These are phyloP conservation scores for Hycleus cichorii DNA, from an alignment of 1,140 invertebrate genomes.

Conservation along the genomic window DNA sequence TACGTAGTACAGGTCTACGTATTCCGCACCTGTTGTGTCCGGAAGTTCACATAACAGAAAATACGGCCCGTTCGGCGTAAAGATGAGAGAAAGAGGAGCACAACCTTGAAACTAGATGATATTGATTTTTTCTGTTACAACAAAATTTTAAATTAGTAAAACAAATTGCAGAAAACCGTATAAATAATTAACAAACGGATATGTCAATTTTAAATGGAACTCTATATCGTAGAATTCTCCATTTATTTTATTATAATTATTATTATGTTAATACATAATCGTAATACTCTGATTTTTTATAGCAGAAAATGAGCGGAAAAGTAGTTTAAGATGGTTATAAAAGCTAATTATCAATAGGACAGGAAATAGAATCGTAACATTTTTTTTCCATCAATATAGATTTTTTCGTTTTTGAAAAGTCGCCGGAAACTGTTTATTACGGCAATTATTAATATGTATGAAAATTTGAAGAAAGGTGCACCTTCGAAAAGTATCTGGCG, in stretches of 20 bases:
- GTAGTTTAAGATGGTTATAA: slow-evolving; percentile 1
- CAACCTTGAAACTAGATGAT: background rate
- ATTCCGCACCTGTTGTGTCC: slow-evolving; percentile 15
- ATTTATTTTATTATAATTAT: too few species aligned
- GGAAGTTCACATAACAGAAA: slow-evolving; percentile 16
- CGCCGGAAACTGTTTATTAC: slow-evolving; percentile 12
- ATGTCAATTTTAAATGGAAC: background rate
- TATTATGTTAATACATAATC: too few species aligned
- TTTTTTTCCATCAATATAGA: slow-evolving; percentile 1
- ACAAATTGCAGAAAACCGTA: background rate
- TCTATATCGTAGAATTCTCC: too few species aligned
- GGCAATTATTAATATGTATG: slow-evolving; percentile 6
- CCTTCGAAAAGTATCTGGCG: slow-evolving; percentile 4
- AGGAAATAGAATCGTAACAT: slow-evolving; percentile 1
- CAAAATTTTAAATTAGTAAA: background rate
- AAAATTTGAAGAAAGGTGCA: slow-evolving; percentile 2
- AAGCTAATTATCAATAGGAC: slow-evolving; percentile 3
- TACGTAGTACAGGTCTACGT: background rate
- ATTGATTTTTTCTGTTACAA: background rate
- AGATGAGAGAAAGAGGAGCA: background rate
- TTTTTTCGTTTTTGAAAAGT: background rate
- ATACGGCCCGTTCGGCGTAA: background rate
- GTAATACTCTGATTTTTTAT: too few species aligned
- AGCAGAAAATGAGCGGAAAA: background rate
- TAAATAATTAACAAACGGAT: background rate